These are phyloP conservation scores for Plecotus auritus DNA, from an alignment of 2,113 vertebrate genomes.

Conservation along the genomic window DNA sequence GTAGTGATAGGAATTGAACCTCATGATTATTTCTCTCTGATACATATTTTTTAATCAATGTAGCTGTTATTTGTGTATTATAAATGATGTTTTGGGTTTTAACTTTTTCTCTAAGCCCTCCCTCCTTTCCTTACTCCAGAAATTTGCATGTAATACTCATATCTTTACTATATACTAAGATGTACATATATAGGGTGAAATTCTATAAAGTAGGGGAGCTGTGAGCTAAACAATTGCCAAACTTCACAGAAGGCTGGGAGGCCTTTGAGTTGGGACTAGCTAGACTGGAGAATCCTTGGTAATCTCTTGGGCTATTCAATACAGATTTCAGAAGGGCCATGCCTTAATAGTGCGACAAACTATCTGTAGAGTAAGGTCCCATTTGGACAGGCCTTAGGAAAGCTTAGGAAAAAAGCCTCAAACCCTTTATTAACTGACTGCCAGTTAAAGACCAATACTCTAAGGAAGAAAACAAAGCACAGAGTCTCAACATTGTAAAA, in stretches of 20 bases:
- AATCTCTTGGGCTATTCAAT: neutral
- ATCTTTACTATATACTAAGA: neutral
- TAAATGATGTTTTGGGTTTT: neutral
- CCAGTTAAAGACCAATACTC: neutral
- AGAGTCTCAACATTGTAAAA: neutral
- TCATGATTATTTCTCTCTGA: neutral
- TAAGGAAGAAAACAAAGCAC: neutral
- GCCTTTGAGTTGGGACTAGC: neutral
- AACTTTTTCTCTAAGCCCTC: no score
- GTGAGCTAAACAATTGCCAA: neutral
- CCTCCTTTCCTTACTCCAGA: neutral
- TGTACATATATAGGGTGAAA: neutral
- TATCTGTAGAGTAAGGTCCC: neutral
- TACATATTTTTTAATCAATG: neutral
- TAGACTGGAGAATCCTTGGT: neutral
- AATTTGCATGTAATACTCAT: neutral
- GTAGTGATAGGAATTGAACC: neutral
- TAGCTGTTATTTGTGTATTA: neutral
- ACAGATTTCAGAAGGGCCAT: neutral
- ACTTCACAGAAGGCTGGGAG: neutral
- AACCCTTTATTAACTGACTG: neutral
- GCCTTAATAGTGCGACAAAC: neutral
- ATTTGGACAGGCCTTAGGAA: neutral
- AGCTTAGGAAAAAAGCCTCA: neutral
- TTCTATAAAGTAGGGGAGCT: neutral